A percentile compares a stretch with the other conserved stretches of the same genome.
phyloP scores from a whole-genome alignment of 2,888 invertebrate genomes.

The Drosophila dives region DNA sequence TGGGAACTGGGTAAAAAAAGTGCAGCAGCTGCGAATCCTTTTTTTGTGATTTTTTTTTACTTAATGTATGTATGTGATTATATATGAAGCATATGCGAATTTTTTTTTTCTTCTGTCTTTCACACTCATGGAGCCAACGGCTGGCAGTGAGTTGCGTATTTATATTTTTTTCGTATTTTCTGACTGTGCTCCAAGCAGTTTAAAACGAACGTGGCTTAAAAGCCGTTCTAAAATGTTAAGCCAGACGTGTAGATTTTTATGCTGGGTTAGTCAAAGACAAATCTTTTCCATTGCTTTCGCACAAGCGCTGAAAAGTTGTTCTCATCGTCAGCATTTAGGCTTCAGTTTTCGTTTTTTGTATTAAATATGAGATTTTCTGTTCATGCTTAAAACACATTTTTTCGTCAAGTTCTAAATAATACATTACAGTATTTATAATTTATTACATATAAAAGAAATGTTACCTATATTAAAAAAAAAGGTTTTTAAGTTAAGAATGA shows the following conservation, averaged over 20 bases:
- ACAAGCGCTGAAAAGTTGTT: constrained; percentile 4
- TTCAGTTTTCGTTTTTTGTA: not conserved
- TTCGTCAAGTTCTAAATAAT: not conserved
- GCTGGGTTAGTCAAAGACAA: constrained; percentile 76
- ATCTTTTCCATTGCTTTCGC: constrained; percentile 47
- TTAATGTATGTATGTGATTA: constrained; percentile 55
- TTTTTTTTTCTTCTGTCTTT: constrained; percentile 51
- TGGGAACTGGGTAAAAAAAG: not conserved
- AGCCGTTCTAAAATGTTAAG: constrained; percentile 69
- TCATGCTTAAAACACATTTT: constrained; percentile 2
- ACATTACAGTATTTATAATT: not conserved
- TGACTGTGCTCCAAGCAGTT: constrained; percentile 27
- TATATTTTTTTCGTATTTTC: constrained; percentile 32
- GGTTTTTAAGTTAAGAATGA: not conserved
- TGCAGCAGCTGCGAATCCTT: constrained; percentile 37
- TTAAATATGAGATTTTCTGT: constrained; percentile 3
- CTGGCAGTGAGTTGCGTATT: constrained; percentile 36
- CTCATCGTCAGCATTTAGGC: constrained; percentile 13
- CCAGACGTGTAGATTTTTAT: constrained; percentile 73
- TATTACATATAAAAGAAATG: not conserved
- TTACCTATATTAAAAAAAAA: not conserved
- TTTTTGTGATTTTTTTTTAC: constrained; percentile 19
- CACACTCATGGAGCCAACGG: constrained; percentile 4
- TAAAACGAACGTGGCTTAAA: constrained; percentile 55
- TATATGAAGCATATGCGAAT: constrained; percentile 51